Conservation (phyloP, 2,797 vertebrate genomes). For the Gadopsis bispinosus region DNA sequence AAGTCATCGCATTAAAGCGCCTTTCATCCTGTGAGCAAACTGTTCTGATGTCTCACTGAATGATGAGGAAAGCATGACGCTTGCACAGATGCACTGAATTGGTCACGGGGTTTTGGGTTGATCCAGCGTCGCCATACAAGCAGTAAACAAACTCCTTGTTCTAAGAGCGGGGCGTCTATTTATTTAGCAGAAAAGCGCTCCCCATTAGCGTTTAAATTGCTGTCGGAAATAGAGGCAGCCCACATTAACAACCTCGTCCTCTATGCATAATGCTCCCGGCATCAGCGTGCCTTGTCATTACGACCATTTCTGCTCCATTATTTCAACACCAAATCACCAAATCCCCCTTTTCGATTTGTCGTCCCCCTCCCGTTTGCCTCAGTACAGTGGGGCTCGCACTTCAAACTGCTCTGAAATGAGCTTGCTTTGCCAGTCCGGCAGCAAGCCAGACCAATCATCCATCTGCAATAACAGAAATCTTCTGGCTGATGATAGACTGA, state of each 20-base stretch:
- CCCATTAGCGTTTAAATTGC: constrained; percentile 77
- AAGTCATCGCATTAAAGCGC: neutral
- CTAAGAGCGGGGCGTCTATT: constrained; percentile 66
- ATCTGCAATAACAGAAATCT: constrained; percentile 83
- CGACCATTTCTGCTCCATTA: constrained; percentile 74
- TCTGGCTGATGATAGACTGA: constrained; percentile 82
- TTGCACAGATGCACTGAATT: constrained; percentile 29
- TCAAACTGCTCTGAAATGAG: constrained; percentile 77
- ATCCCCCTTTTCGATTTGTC: constrained; percentile 42
- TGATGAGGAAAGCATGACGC: constrained; percentile 26
- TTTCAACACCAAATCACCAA: constrained; percentile 75
- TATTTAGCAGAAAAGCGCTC: constrained; percentile 71
- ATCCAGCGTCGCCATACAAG: constrained; percentile 36
- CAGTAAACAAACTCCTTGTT: constrained; percentile 74
- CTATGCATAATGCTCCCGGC: constrained; percentile 65
- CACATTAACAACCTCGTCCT: constrained; percentile 72
- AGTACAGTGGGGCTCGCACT: constrained; percentile 68
- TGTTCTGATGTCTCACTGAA: constrained; percentile 10
- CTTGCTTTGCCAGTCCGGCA: constrained; percentile 78
- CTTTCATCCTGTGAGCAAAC: neutral
- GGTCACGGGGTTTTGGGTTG: constrained; percentile 25
- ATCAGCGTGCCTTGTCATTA: constrained; percentile 74
- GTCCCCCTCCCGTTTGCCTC: constrained; percentile 29
- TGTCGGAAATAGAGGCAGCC: constrained; percentile 74
- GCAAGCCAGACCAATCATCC: constrained; percentile 82